These are phyloP conservation scores for Drosophila lutescens DNA, from an alignment of 2,888 invertebrate species.

Conservation along the genomic window DNA sequence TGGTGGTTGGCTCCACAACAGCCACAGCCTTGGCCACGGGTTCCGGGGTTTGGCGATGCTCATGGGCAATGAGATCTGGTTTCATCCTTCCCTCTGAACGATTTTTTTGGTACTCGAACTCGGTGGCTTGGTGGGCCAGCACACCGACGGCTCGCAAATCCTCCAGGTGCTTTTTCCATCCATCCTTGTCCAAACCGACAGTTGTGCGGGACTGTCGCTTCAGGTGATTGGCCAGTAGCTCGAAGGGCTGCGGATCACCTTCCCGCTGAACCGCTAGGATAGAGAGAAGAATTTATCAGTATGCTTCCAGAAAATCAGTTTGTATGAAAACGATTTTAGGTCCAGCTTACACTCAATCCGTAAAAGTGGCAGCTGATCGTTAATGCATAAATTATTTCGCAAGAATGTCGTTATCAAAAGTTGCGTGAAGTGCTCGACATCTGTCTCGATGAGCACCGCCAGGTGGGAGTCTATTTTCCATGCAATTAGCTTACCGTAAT, in stretches of 20 bases:
- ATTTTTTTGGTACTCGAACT: constrained; percentile 82
- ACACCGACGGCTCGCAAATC: constrained; percentile 81
- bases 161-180: constrained; percentile 83
- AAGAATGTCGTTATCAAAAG: constrained; percentile 90
- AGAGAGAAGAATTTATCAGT: constrained; percentile 10
- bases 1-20: constrained; percentile 59
- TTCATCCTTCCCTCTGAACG: constrained; percentile 82
- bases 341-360: constrained; percentile 90
- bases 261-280: constrained; percentile 86
- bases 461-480: constrained; percentile 92
- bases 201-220: constrained; percentile 82
- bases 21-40: constrained; percentile 53
- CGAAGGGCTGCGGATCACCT: constrained; percentile 86
- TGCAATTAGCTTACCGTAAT: constrained; percentile 91
- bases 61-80: constrained; percentile 77
- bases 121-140: constrained; percentile 83
- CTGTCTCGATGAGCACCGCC: constrained; percentile 90
- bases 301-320: constrained; percentile 1
- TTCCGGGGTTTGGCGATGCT: constrained; percentile 55
- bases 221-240: constrained; percentile 84
- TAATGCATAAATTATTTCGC: constrained; percentile 89
- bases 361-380: constrained; percentile 90
- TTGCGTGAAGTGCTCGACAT: constrained; percentile 89
- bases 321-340: constrained; percentile 8
- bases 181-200: constrained; percentile 72